A percentile compares a stretch with the other conserved stretches of the same genome.
Evolutionary conservation across 2,888 invertebrate genomes (phyloP).

Genomic region (Zootermopsis nevadensis): DNA sequence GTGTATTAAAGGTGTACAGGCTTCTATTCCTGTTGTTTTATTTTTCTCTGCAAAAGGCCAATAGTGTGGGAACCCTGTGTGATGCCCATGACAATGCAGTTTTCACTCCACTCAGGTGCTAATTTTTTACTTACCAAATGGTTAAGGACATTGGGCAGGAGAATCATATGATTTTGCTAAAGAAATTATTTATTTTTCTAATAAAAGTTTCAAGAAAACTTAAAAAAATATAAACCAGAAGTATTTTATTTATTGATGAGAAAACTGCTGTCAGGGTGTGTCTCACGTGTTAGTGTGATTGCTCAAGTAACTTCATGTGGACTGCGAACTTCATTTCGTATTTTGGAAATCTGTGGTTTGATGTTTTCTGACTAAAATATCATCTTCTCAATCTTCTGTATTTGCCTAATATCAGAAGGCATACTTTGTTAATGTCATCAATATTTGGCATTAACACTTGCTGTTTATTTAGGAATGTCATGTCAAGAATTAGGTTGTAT

Average conservation of each 20-base stretch:
- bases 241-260: slow-evolving; percentile 47
- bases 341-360: background rate
- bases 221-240: slow-evolving; percentile 42
- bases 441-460: too few species aligned
- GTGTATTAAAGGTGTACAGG: background rate
- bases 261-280: slow-evolving; percentile 49
- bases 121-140: slow-evolving; percentile 41
- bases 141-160: background rate
- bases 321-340: background rate
- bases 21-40: background rate
- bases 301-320: background rate
- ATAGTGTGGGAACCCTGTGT: background rate
- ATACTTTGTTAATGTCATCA: too few species aligned
- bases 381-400: background rate
- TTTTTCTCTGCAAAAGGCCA: background rate
- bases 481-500: too few species aligned
- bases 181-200: slow-evolving; percentile 51
- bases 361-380: background rate
- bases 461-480: too few species aligned
- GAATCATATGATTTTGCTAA: slow-evolving; percentile 18
- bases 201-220: slow-evolving; percentile 40
- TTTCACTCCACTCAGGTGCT: slow-evolving; percentile 47
- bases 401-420: too few species aligned
- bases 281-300: background rate
- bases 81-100: slow-evolving; percentile 25